Conservation (phyloP, 2,797 vertebrate species). For the Urosaurus nigricauda region DNA sequence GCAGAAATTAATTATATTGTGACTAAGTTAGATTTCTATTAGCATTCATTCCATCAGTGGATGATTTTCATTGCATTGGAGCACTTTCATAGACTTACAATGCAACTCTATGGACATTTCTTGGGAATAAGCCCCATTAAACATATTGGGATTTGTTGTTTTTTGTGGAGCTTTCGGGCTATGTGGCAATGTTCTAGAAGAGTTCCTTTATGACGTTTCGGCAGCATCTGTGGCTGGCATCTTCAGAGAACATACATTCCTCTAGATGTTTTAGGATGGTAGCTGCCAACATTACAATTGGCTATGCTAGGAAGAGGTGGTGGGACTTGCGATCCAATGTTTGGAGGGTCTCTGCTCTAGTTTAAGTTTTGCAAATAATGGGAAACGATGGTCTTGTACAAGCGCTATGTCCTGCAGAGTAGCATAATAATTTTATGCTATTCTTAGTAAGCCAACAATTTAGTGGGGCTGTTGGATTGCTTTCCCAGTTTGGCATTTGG, state of each 20-base stretch:
- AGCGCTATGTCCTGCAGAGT: not conserved
- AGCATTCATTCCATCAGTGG: conserved; percentile 61
- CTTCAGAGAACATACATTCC: no score
- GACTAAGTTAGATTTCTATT: conserved; percentile 61
- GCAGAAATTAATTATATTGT: conserved; percentile 66
- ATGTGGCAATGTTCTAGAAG: no score
- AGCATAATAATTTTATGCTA: not conserved
- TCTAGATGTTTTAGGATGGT: no score
- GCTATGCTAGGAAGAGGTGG: not conserved
- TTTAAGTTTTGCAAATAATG: conserved; percentile 23
- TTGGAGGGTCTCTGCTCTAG: not conserved
- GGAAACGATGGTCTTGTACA: not conserved
- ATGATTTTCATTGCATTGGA: conserved; percentile 58
- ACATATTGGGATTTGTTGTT: no score
- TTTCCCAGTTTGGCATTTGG: not conserved
- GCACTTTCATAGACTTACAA: conserved; percentile 33
- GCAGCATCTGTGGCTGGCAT: no score
- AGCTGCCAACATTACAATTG: not conserved
- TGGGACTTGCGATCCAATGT: not conserved
- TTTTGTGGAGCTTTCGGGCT: no score
- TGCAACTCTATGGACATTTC: not conserved
- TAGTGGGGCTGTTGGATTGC: not conserved
- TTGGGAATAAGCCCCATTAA: not conserved
- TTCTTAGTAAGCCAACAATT: not conserved
- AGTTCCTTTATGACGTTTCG: no score